Base-by-base conservation (phyloP, 2,797 vertebrate species). In the Chloroceryle amazona region DNA sequence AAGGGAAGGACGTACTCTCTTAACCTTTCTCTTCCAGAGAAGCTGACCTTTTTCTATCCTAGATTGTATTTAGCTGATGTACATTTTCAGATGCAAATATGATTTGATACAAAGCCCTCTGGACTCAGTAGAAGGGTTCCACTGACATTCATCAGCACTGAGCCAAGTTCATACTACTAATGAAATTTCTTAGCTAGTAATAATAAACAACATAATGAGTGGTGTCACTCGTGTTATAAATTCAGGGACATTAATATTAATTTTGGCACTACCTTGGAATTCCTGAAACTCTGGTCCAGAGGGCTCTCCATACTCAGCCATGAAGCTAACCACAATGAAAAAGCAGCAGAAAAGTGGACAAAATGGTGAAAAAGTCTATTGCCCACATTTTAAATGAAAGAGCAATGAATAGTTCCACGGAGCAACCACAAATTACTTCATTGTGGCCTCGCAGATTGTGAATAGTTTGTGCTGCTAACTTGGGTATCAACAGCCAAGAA, bases 361-460 rank as follows among this genome's bases (percentile, higher is more conserved):
- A 91, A 93, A 68, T 14, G 8, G 26, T 57, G 61, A 57, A 70
- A 57, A 70, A 68, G n/a, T 41, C 19, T 72, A 16, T 44, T 61
- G 26, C 5, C 20, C 9, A 52, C 23, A 31, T 76, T 80, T 62
- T 84, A n/a, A 83, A 67, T 51, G 28, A 28, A 82, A 92, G 46
- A 1, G 4, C 52, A 33, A 26, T 52, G 42, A 79, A 39, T 10
- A 79, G 25, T 60, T 82, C 63, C 52, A 86, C 39, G 68, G 46
- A 79, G 16, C 58, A 75, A 82, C 81, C 74, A 85, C 90, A 93
- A 86, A 92, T 80, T 79, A 60, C 51, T 89, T 86, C 23, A 47
- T 31, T 42, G 26, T 11, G 42, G 66, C 47, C 60, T 95, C 42
- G 60, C 35, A 92, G 66, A 73, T 51, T 3, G 0, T 54, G 75